phyloP scores from a whole-genome alignment of 2,113 vertebrate species.

The Pachyramphus minor region DNA sequence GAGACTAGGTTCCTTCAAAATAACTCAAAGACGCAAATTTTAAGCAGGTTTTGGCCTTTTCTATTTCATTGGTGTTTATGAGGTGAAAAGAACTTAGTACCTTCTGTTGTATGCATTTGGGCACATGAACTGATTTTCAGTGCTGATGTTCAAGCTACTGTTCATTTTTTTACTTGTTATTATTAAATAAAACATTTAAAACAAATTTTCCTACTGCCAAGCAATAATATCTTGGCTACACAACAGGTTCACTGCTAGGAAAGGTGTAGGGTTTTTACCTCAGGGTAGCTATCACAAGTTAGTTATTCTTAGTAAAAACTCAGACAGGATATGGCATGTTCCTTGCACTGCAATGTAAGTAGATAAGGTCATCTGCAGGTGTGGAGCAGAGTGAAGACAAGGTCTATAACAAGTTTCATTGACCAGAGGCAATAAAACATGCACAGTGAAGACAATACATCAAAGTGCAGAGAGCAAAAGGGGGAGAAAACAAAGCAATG shows the following conservation, averaged over 20 bases:
- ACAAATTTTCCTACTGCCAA: neutral
- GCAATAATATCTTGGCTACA: neutral
- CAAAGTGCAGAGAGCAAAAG: neutral
- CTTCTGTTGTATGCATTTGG: neutral
- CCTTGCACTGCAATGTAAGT: neutral
- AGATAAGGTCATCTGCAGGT: neutral
- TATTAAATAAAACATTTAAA: neutral
- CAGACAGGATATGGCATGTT: neutral
- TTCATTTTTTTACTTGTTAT: neutral
- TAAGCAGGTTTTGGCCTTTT: neutral
- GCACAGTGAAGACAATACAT: neutral
- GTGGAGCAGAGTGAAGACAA: neutral
- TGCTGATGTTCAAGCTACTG: neutral
- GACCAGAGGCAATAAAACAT: neutral
- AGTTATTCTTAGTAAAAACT: neutral
- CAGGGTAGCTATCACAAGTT: neutral
- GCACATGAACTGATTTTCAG: neutral
- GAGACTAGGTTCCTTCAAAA: neutral
- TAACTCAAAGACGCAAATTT: neutral
- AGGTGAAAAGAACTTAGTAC: neutral
- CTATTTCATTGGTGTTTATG: neutral
- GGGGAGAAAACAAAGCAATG: neutral
- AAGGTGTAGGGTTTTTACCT: neutral
- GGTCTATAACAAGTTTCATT: rapidly evolving
- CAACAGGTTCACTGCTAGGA: neutral